These are phyloP conservation scores for Dendroctonus valens DNA, from an alignment of 1,140 invertebrate genomes.

Conservation along the genomic window DNA sequence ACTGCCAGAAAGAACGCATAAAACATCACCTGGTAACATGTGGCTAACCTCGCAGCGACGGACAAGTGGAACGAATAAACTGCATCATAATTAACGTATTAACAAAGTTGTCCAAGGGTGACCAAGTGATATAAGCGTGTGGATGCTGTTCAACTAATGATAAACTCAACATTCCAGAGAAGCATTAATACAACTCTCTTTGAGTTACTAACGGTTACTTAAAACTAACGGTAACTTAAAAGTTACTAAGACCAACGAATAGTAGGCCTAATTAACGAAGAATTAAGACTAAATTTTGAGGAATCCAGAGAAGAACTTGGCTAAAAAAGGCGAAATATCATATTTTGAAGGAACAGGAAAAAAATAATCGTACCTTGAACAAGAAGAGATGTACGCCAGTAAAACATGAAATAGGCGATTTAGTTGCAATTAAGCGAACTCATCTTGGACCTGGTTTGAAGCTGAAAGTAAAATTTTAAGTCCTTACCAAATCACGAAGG, in stretches of 20 bases:
- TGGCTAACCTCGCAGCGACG: no score
- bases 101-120: no score
- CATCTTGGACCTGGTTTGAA: no score
- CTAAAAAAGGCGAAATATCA: slow-evolving; percentile 32
- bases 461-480: no score
- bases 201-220: neutral
- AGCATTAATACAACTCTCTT: neutral
- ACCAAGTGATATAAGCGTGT: no score
- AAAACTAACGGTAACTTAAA: slow-evolving; percentile 4
- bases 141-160: no score
- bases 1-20: no score
- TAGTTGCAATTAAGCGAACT: slow-evolving; percentile 50
- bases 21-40: no score
- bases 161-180: neutral
- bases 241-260: no score
- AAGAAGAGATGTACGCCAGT: slow-evolving; percentile 38
- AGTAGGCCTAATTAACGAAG: slow-evolving; percentile 4
- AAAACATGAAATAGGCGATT: slow-evolving; percentile 42
- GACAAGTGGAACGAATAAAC: no score
- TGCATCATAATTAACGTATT: no score
- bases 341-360: slow-evolving; percentile 46
- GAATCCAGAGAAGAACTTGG: slow-evolving; percentile 1
- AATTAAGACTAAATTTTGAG: neutral
- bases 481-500: no score
- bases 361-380: slow-evolving; percentile 44